Conservation (phyloP, 2,888 invertebrate genomes). For the Smittia aterrima region DNA sequence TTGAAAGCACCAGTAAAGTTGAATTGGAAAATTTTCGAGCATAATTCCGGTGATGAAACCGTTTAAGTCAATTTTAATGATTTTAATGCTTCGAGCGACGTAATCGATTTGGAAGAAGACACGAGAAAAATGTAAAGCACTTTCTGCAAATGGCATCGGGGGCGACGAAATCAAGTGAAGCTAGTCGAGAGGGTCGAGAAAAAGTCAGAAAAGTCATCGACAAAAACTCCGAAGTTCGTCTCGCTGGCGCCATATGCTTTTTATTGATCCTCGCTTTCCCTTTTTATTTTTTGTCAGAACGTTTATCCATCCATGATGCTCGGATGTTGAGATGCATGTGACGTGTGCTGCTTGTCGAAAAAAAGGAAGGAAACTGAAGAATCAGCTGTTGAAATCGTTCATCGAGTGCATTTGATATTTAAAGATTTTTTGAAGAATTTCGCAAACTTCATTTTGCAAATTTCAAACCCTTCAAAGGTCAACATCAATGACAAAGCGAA, state of each 20-base stretch:
- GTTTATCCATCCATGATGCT: neutral
- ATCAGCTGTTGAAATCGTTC: too few relatives aligned
- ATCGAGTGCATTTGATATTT: too few relatives aligned
- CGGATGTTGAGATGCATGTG: neutral
- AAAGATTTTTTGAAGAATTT: too few relatives aligned
- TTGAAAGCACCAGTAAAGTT: neutral
- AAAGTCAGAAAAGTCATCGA: slow-evolving; percentile 21
- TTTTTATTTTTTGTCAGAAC: neutral
- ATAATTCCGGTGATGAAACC: slow-evolving; percentile 12
- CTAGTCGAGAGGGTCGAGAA: neutral
- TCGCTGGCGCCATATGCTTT: slow-evolving; percentile 28
- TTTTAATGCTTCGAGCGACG: slow-evolving; percentile 31
- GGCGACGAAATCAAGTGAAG: neutral
- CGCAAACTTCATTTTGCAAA: too few relatives aligned
- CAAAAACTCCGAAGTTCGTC: slow-evolving; percentile 5
- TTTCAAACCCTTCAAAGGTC: neutral
- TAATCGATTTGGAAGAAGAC: slow-evolving; percentile 31
- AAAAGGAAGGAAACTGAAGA: too few relatives aligned
- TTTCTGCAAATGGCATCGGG: neutral
- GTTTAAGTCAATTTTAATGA: slow-evolving; percentile 36
- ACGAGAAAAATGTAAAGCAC: neutral
- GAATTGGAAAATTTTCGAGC: slow-evolving; percentile 12
- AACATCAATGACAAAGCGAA: neutral
- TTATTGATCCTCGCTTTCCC: slow-evolving; percentile 29
- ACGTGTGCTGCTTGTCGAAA: neutral